Base-by-base conservation (phyloP, 2,888 invertebrate species). In the Tupiocoris notatus region DNA sequence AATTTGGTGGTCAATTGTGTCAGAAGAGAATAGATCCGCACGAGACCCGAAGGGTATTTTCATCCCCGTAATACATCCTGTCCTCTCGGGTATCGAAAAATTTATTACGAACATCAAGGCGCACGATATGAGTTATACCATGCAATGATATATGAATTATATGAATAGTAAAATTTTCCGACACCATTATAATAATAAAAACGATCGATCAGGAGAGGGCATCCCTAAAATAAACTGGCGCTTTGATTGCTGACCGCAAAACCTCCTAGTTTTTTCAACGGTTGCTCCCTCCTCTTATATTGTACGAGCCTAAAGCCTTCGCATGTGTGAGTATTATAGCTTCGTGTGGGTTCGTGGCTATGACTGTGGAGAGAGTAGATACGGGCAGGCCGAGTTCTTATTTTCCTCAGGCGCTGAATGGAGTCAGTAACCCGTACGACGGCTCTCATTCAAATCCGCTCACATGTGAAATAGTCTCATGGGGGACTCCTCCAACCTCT, bases 381-480 rank as follows among this genome's bases (percentile, higher is more conserved):
- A n/a, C 6, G 39, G 39, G 39, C 39, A 12, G 39, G 39, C 3
- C 39, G 39, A 39, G 39, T 39, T 39, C 39, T 39, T 39, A 3
- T 39, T 39, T 3, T 39, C 39, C 39, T 39, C 12, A 39, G 39
- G 39, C 39, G 20, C 17, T 76, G 74, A 79, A 79, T 79, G 77
- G 79, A 71, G 61, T 76, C 79, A 79, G 76, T 78, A 76, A 79
- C 65, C 77, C 79, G 77, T 77, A 73, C 39, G 64, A 63, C 71
- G 66, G 78, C 57, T 75, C 39, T 39, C 78, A 78, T 79, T 79
- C 75, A 77, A 76, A 78, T 59, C 70, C 79, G 78, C 75, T 79
- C 79, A 79, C 77, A 79, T 79, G 79, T 79, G 77, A 79, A 79
- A 79, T 79, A 79, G 79, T 76, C 77, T 75, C 75, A 68, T 54